Conservation (phyloP, 35 echinoderm and acorn worm genomes). For the Patiria miniata region DNA sequence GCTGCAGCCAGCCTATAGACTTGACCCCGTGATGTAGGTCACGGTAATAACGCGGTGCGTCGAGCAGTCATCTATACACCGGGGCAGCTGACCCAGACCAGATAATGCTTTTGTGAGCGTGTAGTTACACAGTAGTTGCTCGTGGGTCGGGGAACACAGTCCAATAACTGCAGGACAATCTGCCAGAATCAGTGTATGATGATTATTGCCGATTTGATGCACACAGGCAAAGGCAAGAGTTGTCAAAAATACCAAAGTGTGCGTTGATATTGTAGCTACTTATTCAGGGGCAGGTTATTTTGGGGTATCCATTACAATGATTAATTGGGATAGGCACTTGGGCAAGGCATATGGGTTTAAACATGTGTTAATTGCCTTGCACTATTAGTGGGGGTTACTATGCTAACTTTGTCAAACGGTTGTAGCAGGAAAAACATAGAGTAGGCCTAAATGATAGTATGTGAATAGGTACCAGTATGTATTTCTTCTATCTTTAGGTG, state of each 20-base stretch:
- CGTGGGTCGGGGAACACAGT: not conserved
- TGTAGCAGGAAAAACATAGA: too few species aligned
- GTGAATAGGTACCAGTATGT: too few species aligned
- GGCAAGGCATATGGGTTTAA: too few species aligned
- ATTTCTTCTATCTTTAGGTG: too few species aligned
- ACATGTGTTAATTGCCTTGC: too few species aligned
- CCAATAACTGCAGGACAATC: not conserved
- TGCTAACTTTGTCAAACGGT: too few species aligned
- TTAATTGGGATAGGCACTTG: not conserved
- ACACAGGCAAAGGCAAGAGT: not conserved
- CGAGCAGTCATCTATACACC: not conserved
- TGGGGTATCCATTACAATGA: not conserved
- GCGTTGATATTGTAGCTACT: not conserved
- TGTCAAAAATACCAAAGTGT: not conserved
- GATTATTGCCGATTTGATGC: not conserved
- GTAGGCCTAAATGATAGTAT: too few species aligned
- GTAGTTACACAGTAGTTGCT: too few species aligned
- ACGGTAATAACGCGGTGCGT: not conserved
- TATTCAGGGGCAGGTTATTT: not conserved
- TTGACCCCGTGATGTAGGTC: not conserved
- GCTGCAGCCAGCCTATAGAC: not conserved
- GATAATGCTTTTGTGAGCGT: not conserved
- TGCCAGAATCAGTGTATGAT: not conserved
- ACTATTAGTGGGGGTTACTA: too few species aligned
- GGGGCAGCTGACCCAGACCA: constrained; percentile 5